Evolutionary conservation across 2,888 invertebrate genomes (phyloP), one percentile per base, ranked within the genome.

Genomic region (Cryptophagus acutangulus): DNA sequence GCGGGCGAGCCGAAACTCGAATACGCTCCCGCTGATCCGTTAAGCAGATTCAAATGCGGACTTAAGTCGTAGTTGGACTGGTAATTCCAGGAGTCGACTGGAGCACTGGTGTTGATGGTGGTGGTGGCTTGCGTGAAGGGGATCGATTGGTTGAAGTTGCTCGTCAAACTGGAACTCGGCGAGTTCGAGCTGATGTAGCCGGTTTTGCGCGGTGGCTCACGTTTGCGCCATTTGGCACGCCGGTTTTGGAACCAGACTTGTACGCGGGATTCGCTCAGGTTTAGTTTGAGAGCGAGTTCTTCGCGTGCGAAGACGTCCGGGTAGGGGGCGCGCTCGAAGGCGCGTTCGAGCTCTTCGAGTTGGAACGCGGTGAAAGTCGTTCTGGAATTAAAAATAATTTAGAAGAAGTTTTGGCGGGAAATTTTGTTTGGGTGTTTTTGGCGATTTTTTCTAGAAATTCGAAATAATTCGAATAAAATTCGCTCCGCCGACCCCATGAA

Each of bases 301-400:
- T 95, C 94, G 41, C 95, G 75, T 1, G 94, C 94, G 62, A 94
- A 94, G 1, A 95, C 93, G 67, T 95, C 95, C 0, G 95, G 95
- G 63, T 95, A 95, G 0, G 95, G 95, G 0, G 94, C 95, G 20
- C 93, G 77, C 65, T 95, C 92, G 63, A 95, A 95, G 0, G 94
- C 94, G 31, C 91, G 75, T 65, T 95, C 95, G 59, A 95, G 69
- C 61, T 94, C 92, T 65, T 94, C 93, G 46, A 95, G 72, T 66
- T 95, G 95, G 63, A 89, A 93, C 0, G 93, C 91, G 3, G 94
- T 94, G 63, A 95, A 95, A 3, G 95, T 95, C 1, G 95, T 95
- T 70, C 95, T 94, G 74, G 2, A 69, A 71, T n/a, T 17, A 2
- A 17, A 33, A 17, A 8, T 9, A 34, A 13, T 17, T n/a, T n/a